A percentile compares a stretch with the other conserved stretches of the same genome.
These are phyloP conservation scores for Psittacula derbiana DNA, from an alignment of 2,797 vertebrate species.

Conservation along the genomic window DNA sequence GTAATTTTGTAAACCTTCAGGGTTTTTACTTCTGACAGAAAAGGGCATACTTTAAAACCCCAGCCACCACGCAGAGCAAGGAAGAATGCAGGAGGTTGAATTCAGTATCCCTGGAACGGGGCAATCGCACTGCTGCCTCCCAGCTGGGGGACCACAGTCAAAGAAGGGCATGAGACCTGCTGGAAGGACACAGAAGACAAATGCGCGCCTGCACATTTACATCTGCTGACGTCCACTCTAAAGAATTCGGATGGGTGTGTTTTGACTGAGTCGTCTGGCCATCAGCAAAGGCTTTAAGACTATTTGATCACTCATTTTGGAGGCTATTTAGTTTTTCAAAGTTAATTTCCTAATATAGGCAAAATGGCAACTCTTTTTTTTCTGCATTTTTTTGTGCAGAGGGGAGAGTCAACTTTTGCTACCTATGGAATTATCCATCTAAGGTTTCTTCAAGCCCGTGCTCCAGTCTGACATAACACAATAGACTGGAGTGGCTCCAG, in stretches of 20 bases:
- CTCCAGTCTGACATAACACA: not conserved
- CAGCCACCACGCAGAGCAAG: not conserved
- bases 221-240: not conserved
- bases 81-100: not conserved
- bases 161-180: not conserved
- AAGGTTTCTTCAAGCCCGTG: not conserved
- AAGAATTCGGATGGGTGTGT: not conserved
- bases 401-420: not conserved
- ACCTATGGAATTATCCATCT: not conserved
- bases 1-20: not conserved
- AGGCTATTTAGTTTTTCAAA: not conserved
- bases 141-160: not conserved
- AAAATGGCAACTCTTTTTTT: not conserved
- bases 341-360: not conserved
- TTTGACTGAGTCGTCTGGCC: not conserved
- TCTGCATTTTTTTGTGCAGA: not conserved
- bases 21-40: not conserved
- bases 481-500: conserved; percentile 53
- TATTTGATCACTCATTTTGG: not conserved
- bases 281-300: not conserved
- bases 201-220: fast-evolving
- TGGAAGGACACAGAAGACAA: not conserved
- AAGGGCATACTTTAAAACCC: not conserved
- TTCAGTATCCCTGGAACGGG: not conserved
- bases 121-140: not conserved